Conservation (phyloP, 2,797 vertebrate species). For the Loriculus beryllinus region DNA sequence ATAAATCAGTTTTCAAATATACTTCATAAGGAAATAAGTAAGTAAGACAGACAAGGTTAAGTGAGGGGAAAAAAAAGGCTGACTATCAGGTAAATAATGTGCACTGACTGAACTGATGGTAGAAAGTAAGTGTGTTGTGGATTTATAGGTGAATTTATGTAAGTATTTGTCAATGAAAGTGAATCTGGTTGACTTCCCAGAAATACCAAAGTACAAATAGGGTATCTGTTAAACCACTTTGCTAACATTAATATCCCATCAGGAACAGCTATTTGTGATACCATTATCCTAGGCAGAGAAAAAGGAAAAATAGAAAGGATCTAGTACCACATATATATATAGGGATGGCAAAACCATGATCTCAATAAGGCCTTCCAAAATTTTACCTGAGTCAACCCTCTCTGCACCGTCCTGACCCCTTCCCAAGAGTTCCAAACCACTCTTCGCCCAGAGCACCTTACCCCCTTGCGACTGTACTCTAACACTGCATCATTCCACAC, state of each 20-base stretch:
- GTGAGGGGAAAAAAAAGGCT: not conserved
- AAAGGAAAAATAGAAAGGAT: not conserved
- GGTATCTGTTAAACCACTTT: not conserved
- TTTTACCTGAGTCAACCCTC: not conserved
- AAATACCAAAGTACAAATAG: conserved; percentile 5
- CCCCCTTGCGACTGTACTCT: not conserved
- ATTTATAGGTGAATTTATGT: not conserved
- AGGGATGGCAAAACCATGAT: not conserved
- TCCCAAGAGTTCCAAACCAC: not conserved
- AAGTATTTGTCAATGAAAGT: conserved; percentile 3
- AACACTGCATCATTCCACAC: not conserved
- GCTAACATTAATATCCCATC: not conserved
- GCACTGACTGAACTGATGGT: not conserved
- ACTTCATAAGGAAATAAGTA: not conserved
- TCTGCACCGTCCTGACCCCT: not conserved
- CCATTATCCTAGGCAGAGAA: not conserved
- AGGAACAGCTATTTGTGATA: not conserved
- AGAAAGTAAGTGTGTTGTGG: not conserved
- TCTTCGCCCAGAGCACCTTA: not conserved
- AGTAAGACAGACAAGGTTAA: conserved; percentile 24
- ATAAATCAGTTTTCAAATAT: conserved; percentile 43
- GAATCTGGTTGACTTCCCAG: not conserved
- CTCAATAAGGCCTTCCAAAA: not conserved
- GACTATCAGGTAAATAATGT: conserved; percentile 14
- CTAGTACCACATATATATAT: rapidly evolving